A percentile compares a stretch with the other conserved stretches of the same genome.
These are phyloP conservation scores for Agelaius tricolor DNA, from an alignment of 2,113 vertebrate species.

Conservation along the genomic window DNA sequence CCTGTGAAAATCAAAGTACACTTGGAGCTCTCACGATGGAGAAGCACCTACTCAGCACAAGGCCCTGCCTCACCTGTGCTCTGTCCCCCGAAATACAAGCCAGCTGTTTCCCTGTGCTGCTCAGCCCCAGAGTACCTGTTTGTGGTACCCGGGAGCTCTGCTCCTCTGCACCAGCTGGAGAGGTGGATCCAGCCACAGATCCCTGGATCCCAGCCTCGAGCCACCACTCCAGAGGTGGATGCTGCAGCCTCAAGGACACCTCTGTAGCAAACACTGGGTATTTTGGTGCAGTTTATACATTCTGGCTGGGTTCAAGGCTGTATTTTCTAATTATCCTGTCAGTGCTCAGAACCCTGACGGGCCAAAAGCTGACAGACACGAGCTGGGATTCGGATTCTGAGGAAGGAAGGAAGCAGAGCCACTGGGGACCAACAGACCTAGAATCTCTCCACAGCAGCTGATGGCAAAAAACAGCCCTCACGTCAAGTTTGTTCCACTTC, in stretches of 20 bases:
- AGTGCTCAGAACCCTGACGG: not conserved
- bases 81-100: accelerated
- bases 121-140: accelerated
- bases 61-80: not conserved
- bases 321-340: not conserved
- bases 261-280: not conserved
- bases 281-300: not conserved
- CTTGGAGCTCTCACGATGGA: not conserved
- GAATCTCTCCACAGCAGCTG: not conserved
- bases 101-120: not conserved
- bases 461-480: not conserved
- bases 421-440: not conserved
- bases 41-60: not conserved
- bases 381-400: accelerated
- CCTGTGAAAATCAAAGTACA: not conserved
- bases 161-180: not conserved
- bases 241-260: not conserved
- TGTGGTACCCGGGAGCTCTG: not conserved
- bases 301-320: not conserved
- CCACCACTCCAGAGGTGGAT: not conserved
- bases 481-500: not conserved
- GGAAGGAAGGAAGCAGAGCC: not conserved
- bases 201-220: not conserved
- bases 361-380: not conserved
- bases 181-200: not conserved